phyloP scores from a whole-genome alignment of 2,888 invertebrate species.

The Volucella zonaria region DNA sequence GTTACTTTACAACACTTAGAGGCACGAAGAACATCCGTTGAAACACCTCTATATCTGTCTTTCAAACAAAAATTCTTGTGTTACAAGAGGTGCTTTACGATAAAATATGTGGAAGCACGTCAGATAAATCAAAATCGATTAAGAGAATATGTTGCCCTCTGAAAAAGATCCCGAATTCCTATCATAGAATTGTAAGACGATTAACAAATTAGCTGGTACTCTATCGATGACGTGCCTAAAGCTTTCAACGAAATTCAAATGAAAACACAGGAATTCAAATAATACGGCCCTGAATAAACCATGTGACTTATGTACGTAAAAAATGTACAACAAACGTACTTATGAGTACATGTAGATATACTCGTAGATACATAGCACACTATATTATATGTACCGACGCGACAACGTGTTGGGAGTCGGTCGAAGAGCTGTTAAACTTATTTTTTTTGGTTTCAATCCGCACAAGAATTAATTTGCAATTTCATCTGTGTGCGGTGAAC shows the following conservation, averaged over 20 bases:
- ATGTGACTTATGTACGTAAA: constrained; percentile 43
- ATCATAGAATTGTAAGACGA: constrained; percentile 33
- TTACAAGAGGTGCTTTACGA: constrained; percentile 21
- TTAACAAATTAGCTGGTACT: constrained; percentile 25
- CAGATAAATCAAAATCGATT: constrained; percentile 58
- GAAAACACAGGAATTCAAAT: constrained; percentile 53
- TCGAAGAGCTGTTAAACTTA: constrained; percentile 57
- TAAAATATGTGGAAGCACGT: constrained; percentile 20
- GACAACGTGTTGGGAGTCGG: constrained; percentile 60
- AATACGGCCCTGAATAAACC: constrained; percentile 44
- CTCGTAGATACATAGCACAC: too few relatives aligned
- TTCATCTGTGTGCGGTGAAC: constrained; percentile 45
- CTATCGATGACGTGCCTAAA: constrained; percentile 15
- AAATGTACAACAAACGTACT: not conserved
- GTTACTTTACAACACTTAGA: too few relatives aligned
- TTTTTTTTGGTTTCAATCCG: constrained; percentile 71
- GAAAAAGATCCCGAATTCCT: constrained; percentile 41
- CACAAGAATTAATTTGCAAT: constrained; percentile 70
- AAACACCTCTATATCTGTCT: too few relatives aligned
- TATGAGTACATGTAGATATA: too few relatives aligned
- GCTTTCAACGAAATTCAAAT: constrained; percentile 67
- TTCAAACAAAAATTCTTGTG: too few relatives aligned
- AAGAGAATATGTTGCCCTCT: constrained; percentile 39
- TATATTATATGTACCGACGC: constrained; percentile 42
- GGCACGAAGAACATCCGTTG: too few relatives aligned